A percentile compares a stretch with the other conserved stretches of the same genome.
phyloP scores from a whole-genome alignment of 2,797 vertebrate species.

The Phrynocephalus guinanensis region DNA sequence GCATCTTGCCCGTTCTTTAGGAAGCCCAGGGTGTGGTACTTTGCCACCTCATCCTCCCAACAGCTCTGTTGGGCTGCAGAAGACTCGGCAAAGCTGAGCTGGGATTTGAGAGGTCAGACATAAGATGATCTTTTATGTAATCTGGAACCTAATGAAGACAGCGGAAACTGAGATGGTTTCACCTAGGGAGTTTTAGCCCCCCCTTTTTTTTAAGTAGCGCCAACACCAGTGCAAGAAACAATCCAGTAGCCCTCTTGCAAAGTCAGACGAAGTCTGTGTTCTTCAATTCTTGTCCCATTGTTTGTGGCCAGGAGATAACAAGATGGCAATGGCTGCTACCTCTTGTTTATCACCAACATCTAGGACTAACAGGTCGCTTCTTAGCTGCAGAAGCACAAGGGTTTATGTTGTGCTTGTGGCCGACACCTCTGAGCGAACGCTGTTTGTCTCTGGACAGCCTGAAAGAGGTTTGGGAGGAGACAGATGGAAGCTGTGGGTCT shows the following conservation, averaged over 20 bases:
- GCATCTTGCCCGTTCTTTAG: not conserved
- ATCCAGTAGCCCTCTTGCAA: not conserved
- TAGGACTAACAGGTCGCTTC: not conserved
- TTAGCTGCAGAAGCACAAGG: not conserved
- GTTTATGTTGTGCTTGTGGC: not conserved
- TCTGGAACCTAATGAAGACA: not conserved
- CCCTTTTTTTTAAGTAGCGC: too few species aligned
- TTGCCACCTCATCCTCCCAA: not conserved
- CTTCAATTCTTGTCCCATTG: not conserved
- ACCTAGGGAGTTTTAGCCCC: not conserved
- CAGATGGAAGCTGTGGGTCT: not conserved
- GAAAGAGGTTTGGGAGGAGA: not conserved
- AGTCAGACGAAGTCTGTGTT: too few species aligned
- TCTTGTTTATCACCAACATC: too few species aligned
- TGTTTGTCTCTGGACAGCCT: not conserved
- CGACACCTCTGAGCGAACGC: too few species aligned
- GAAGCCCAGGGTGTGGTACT: not conserved
- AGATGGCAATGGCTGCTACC: not conserved
- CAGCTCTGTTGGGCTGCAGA: not conserved
- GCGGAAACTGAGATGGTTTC: too few species aligned
- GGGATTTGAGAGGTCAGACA: not conserved
- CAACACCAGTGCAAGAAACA: too few species aligned
- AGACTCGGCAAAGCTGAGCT: not conserved
- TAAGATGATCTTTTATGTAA: not conserved
- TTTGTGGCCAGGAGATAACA: not conserved